These are phyloP conservation scores for rat (Rattus norvegicus) DNA, from an alignment of 2,113 vertebrate genomes.

Conservation along the genomic window GRCr8 NC_086038.1:7000501-7001000, in stretches of 20 bases:
- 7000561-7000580: background rate
- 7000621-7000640: background rate
- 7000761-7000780: background rate
- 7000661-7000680: too few relatives aligned
- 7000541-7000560: background rate
- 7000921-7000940: too few relatives aligned
- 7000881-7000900: background rate
- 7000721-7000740: background rate
- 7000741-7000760: background rate
- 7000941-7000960: background rate
- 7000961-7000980: background rate
- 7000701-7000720: too few relatives aligned
- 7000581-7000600: conserved; percentile 26
- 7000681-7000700: background rate
- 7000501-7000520: conserved; percentile 15
- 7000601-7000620: conserved; percentile 33
- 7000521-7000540: background rate
- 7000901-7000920: background rate
- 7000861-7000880: background rate
- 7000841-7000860: too few relatives aligned
- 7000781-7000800: background rate
- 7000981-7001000: background rate
- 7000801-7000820: background rate
- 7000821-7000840: background rate
- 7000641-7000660: background rate